Percentiles rank a stretch among this genome's conserved stretches.
phyloP scores from a whole-genome alignment of 2,113 vertebrate species.

The Crocuta crocuta region DNA sequence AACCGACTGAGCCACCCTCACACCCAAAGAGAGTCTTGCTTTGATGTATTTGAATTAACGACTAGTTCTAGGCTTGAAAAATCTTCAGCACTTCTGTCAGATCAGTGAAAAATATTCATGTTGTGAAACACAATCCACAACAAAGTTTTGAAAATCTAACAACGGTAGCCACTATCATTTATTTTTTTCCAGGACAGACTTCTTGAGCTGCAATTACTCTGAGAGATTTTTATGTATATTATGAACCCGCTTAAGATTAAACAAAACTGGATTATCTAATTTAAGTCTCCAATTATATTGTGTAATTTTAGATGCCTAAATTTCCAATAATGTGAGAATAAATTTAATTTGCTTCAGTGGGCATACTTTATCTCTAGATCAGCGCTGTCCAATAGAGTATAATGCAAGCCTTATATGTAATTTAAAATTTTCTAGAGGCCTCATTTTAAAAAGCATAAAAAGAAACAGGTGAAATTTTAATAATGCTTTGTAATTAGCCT shows the following conservation, averaged over 20 bases:
- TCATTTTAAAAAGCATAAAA: neutral
- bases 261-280: neutral
- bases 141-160: conserved; percentile 44
- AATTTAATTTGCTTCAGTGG: conserved; percentile 16
- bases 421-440: neutral
- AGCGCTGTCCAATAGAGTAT: neutral
- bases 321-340: conserved; percentile 47
- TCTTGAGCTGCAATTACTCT: neutral
- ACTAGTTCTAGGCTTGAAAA: neutral
- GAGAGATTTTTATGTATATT: neutral
- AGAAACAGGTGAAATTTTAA: neutral
- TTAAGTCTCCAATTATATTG: neutral
- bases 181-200: neutral
- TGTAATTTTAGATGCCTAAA: conserved; percentile 39
- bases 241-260: neutral
- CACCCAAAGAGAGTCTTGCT: neutral
- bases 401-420: neutral
- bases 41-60: neutral
- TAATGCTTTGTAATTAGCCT: conserved; percentile 7
- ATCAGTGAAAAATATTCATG: neutral
- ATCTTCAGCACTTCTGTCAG: neutral
- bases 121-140: neutral
- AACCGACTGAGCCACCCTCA: no score
- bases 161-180: neutral
- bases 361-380: neutral